Percentiles rank a stretch among this genome's conserved stretches.
Evolutionary conservation across 2,113 vertebrate species (phyloP).

Genomic region (Trinectes maculatus): DNA sequence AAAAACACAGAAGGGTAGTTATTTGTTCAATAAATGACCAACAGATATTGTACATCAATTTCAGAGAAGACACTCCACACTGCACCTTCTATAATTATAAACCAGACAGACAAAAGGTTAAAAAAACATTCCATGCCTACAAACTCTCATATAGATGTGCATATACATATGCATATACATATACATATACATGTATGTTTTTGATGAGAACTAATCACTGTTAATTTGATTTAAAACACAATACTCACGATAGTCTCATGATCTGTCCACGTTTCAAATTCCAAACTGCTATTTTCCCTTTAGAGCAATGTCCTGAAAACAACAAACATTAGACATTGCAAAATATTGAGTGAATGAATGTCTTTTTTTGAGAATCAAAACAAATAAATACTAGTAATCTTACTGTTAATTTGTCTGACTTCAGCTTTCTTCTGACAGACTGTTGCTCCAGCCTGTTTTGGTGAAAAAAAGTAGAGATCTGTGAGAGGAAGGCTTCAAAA

Average conservation of each 20-base stretch:
- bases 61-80: too few species aligned
- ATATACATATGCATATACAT: too few species aligned
- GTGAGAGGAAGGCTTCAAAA: conserved; percentile 14
- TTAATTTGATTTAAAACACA: background rate
- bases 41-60: background rate
- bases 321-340: background rate
- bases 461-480: conserved; percentile 13
- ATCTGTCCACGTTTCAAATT: conserved; percentile 22
- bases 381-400: background rate
- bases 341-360: too few species aligned
- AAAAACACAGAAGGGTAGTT: conserved; percentile 10
- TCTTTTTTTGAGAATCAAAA: too few species aligned
- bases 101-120: background rate
- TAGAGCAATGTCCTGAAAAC: conserved; percentile 8
- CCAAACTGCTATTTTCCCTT: background rate
- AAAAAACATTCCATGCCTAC: too few species aligned
- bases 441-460: conserved; percentile 13
- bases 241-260: conserved; percentile 53
- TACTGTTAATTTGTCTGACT: conserved; percentile 14
- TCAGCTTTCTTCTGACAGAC: background rate
- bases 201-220: background rate
- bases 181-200: background rate
- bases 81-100: background rate
- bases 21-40: background rate
- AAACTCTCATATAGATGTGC: too few species aligned